Conservation (phyloP, 2,888 invertebrate genomes). For the Coenonympha glycerion region DNA sequence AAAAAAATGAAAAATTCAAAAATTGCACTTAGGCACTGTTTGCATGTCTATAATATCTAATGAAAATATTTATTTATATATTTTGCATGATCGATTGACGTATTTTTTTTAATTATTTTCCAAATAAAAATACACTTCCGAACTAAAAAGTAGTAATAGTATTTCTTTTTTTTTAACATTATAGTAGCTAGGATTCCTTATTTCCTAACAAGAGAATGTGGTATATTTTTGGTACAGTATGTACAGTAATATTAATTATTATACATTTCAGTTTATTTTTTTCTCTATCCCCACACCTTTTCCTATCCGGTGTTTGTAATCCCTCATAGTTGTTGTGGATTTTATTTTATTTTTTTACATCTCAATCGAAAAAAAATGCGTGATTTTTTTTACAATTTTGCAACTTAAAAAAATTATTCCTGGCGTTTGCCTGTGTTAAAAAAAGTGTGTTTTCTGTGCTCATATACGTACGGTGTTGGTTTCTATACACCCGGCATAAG, state of each 20-base stretch:
- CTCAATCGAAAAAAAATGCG: slow-evolving; percentile 9
- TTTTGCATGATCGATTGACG: slow-evolving; percentile 8
- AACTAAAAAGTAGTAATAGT: neutral
- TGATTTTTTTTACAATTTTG: neutral
- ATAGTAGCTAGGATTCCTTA: slow-evolving; percentile 31
- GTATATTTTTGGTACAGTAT: slow-evolving; percentile 51
- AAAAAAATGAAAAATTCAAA: neutral
- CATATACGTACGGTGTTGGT: slow-evolving; percentile 59
- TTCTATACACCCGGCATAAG: slow-evolving; percentile 44
- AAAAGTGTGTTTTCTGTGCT: slow-evolving; percentile 54
- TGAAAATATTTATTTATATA: slow-evolving; percentile 2
- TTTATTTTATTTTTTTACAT: slow-evolving; percentile 28
- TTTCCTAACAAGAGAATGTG: slow-evolving; percentile 65
- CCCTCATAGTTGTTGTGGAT: slow-evolving; percentile 42
- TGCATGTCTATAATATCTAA: slow-evolving; percentile 2
- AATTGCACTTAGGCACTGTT: neutral
- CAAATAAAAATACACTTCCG: slow-evolving; percentile 14
- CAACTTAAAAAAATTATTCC: slow-evolving; percentile 15
- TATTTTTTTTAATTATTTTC: neutral
- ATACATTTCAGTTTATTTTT: slow-evolving; percentile 77
- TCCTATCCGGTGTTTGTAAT: slow-evolving; percentile 55
- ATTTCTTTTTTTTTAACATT: slow-evolving; percentile 16
- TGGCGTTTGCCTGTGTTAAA: slow-evolving; percentile 33
- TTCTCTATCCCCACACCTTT: slow-evolving; percentile 53
- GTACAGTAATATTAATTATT: slow-evolving; percentile 56